phyloP scores from a whole-genome alignment of 2,888 invertebrate genomes.

The Nephrocerus scutellatus region DNA sequence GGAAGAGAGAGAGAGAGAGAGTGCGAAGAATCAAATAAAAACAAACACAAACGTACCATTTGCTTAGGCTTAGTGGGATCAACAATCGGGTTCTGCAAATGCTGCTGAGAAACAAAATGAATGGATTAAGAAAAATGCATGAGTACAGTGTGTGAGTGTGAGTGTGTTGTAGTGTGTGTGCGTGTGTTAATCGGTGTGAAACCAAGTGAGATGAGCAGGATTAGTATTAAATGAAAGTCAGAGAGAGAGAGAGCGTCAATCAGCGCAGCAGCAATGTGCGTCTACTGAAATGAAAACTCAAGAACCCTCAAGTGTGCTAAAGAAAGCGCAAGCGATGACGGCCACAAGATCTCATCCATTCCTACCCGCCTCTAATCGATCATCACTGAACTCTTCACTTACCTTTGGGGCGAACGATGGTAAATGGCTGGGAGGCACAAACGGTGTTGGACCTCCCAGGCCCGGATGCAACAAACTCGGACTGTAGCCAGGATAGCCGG shows the following conservation, averaged over 20 bases:
- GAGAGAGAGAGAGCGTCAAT: too few species aligned
- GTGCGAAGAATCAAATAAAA: constrained; percentile 23
- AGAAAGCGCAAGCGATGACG: too few species aligned
- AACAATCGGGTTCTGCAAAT: constrained; percentile 55
- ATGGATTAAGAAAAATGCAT: constrained; percentile 27
- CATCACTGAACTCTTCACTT: too few species aligned
- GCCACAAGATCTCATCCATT: too few species aligned
- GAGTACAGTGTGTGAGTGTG: constrained; percentile 10
- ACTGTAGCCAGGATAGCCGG: constrained; percentile 70
- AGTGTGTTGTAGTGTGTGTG: constrained; percentile 3
- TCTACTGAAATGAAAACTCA: too few species aligned
- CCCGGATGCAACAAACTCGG: constrained; percentile 73
- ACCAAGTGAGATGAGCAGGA: too few species aligned
- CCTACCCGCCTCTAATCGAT: too few species aligned
- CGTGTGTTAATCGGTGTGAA: constrained; percentile 12
- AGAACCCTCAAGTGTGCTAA: too few species aligned
- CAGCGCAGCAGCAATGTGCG: too few species aligned
- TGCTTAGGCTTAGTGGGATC: constrained; percentile 58
- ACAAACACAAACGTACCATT: constrained; percentile 53
- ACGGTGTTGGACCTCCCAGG: constrained; percentile 70
- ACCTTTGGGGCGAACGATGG: constrained; percentile 87
- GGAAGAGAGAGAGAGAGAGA: too few species aligned
- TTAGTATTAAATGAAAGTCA: too few species aligned
- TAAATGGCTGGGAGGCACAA: constrained; percentile 80
- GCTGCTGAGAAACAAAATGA: constrained; percentile 53